A percentile compares a stretch with the other conserved stretches of the same genome.
Evolutionary conservation across 2,888 invertebrate species (phyloP).

Genomic region (Oligia strigilis): DNA sequence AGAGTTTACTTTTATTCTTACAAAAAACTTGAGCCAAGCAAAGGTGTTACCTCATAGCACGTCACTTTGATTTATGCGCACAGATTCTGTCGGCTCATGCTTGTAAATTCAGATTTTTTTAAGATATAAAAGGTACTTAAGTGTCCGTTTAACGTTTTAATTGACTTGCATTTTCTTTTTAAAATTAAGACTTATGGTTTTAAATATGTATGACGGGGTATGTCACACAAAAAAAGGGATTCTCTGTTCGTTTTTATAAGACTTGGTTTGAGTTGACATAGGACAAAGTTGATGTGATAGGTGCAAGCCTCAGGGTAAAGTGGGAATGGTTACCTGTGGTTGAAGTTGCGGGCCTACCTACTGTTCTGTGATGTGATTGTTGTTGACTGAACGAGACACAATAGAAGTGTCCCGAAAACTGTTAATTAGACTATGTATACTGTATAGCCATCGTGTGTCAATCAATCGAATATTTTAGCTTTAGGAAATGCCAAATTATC

Average conservation of each 20-base stretch:
- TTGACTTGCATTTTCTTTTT: conserved; percentile 24
- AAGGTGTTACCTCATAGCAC: conserved; percentile 40
- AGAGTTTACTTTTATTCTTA: conserved; percentile 45
- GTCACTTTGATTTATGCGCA: conserved; percentile 62
- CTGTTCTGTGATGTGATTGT: background rate
- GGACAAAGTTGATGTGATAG: conserved; percentile 10
- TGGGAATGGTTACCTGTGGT: background rate
- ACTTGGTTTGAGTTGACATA: conserved; percentile 12
- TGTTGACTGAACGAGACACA: background rate
- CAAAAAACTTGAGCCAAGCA: conserved; percentile 40
- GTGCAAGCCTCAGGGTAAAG: background rate
- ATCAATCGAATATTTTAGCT: background rate
- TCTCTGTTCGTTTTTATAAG: background rate
- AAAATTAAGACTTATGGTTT: background rate
- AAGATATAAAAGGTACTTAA: background rate
- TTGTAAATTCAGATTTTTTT: conserved; percentile 56
- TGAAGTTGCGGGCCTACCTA: background rate
- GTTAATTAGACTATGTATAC: background rate
- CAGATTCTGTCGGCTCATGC: conserved; percentile 53
- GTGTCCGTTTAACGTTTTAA: conserved; percentile 29
- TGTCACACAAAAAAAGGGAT: background rate
- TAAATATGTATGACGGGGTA: background rate
- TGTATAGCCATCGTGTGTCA: background rate
- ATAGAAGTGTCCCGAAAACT: background rate
- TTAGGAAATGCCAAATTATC: background rate